Conservation (phyloP, 2,113 vertebrate species). For the Serranochromis macrocephalus region DNA sequence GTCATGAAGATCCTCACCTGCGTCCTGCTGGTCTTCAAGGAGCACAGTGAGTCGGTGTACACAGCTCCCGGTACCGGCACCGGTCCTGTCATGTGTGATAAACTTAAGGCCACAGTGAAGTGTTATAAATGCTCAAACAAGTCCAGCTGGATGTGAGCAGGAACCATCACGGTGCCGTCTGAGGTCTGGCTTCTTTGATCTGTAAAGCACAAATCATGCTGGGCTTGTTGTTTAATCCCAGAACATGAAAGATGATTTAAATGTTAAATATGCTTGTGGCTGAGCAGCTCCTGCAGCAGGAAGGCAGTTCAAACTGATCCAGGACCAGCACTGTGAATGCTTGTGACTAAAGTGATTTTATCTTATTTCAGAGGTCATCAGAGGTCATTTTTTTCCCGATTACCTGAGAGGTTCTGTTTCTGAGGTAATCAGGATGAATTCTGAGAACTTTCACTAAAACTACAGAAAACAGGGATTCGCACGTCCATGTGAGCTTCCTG, state of each 20-base stretch:
- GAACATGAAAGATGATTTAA: neutral
- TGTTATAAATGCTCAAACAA: neutral
- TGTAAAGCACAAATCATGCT: neutral
- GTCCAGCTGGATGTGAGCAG: neutral
- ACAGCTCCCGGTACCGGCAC: neutral
- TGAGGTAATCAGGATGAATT: neutral
- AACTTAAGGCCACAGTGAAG: neutral
- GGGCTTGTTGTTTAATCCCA: neutral
- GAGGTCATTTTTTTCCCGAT: neutral
- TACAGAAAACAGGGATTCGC: neutral
- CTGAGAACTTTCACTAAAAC: neutral
- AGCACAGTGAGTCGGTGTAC: conserved; percentile 79
- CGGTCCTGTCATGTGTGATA: neutral
- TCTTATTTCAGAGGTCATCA: neutral
- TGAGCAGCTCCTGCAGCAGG: neutral
- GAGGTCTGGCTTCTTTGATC: neutral
- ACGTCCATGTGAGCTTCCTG: neutral
- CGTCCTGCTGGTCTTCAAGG: conserved; percentile 88
- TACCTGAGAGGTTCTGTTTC: neutral
- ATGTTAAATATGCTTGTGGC: neutral
- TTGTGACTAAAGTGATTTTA: neutral
- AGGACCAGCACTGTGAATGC: neutral
- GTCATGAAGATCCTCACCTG: conserved; percentile 90
- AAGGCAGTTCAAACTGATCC: neutral
- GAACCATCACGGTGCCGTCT: neutral